Conservation (phyloP, 2,888 invertebrate genomes). For the Agonopterix alstromeriana region DNA sequence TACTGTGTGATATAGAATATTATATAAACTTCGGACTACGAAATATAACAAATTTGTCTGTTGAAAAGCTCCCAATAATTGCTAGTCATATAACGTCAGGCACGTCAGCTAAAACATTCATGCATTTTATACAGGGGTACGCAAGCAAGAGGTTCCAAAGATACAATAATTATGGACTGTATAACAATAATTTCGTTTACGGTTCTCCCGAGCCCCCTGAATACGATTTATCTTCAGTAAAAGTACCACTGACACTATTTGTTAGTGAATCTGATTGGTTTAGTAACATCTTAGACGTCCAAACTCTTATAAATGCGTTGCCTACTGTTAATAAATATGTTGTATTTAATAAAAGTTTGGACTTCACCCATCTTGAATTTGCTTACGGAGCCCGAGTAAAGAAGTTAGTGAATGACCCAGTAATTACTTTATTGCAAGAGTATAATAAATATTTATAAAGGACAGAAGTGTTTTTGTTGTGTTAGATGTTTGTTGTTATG, state of each 20-base stretch:
- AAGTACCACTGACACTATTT: conserved; percentile 42
- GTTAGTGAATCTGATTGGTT: conserved; percentile 56
- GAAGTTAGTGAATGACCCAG: conserved; percentile 40
- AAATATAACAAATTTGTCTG: conserved; percentile 37
- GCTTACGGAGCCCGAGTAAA: conserved; percentile 50
- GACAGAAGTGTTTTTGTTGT: too few species aligned
- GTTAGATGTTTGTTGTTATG: too few species aligned
- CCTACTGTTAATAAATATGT: conserved; percentile 35
- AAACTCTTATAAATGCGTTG: conserved; percentile 30
- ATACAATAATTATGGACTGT: conserved; percentile 46
- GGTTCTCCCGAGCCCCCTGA: conserved; percentile 36
- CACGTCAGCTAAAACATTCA: conserved; percentile 43
- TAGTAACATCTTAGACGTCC: conserved; percentile 39
- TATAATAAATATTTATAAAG: too few species aligned
- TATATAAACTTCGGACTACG: conserved; percentile 43
- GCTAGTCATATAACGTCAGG: conserved; percentile 57
- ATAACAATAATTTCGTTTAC: conserved; percentile 34
- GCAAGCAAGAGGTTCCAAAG: conserved; percentile 45
- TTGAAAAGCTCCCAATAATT: conserved; percentile 41
- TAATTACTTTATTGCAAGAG: conserved; percentile 18
- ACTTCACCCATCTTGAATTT: conserved; percentile 61
- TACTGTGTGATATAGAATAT: conserved; percentile 48
- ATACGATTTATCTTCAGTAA: conserved; percentile 42
- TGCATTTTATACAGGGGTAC: conserved; percentile 55
- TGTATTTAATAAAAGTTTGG: conserved; percentile 38